Base-by-base conservation (phyloP, 2,888 invertebrate genomes). In the Horisme vitalbata region DNA sequence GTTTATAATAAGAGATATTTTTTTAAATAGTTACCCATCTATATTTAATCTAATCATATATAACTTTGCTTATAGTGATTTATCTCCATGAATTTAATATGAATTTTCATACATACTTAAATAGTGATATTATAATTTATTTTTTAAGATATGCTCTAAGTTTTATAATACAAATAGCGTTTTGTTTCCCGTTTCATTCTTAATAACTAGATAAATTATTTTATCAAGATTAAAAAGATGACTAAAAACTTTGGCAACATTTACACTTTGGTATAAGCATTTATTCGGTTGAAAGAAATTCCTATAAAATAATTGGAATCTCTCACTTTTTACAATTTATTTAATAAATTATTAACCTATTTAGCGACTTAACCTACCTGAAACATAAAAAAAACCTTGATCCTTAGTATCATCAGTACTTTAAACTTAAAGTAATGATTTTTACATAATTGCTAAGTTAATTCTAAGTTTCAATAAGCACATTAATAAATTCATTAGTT, bases 121-220 rank as follows among this genome's bases (percentile, higher is more conserved):
- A 32, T 13, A 39, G 8, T 21, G 9, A 18, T 18, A 21, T 31
- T 20, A 13, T 27, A 27, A 37, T 41, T 41, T 41, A 38, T 30
- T 41, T 41, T n/a, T 73, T 71, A 77, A 68, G 77, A 82, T 80
- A 80, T 79, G 79, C 74, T 82, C 82, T 65, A 71, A 69, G 63
- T 65, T 74, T 68, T 82, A 79, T 76, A 57, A 68, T 85, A 85
- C 78, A 85, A 79, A 73, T 83, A 88, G 88, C 88, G 88, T 66
- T 82, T 88, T 86, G 84, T 88, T 88, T 88, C 88, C 88, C 88
- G 68, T 81, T 77, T 76, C 60, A 58, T 66, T 62, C 64, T 62
- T 71, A 62, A 56, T 60, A 15, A 35, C 46, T 45, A 57, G 12
- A 37, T 41, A 44, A 28, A 43, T 53, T 54, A 34, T 32, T 37